Evolutionary conservation across 2,888 invertebrate species (phyloP).

Genomic region (Helicoverpa assulta): DNA sequence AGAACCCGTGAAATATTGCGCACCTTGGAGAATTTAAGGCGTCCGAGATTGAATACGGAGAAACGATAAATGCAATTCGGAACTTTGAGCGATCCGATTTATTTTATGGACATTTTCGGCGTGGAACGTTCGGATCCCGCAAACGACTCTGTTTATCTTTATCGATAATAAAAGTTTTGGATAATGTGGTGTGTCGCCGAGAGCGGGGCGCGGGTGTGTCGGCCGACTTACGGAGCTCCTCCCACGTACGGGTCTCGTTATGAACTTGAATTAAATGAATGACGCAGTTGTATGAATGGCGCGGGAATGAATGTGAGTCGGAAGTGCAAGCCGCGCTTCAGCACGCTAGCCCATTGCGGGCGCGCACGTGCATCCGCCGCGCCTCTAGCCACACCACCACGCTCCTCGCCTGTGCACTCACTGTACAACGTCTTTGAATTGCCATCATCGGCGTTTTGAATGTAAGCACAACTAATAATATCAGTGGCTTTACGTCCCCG

Average conservation of each 20-base stretch:
- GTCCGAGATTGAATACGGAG: conserved; percentile 78
- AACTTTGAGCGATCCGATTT: conserved; percentile 79
- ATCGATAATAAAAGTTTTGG: conserved; percentile 76
- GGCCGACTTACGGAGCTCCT: conserved; percentile 72
- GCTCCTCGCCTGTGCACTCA: conserved; percentile 25
- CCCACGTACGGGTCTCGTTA: conserved; percentile 83
- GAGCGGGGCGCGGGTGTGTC: conserved; percentile 75
- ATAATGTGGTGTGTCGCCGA: conserved; percentile 67
- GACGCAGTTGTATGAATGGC: conserved; percentile 88
- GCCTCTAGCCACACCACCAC: conserved; percentile 38
- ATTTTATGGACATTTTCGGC: conserved; percentile 78
- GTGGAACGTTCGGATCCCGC: conserved; percentile 67
- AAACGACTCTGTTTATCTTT: conserved; percentile 74
- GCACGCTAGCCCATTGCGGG: conserved; percentile 82
- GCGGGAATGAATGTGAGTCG: conserved; percentile 88
- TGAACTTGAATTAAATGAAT: conserved; percentile 89
- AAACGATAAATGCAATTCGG: conserved; percentile 80
- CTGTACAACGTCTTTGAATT: conserved; percentile 31
- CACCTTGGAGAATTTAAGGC: conserved; percentile 80
- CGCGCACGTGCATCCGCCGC: conserved; percentile 79
- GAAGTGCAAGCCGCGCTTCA: conserved; percentile 84
- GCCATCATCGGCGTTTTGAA: conserved; percentile 20
- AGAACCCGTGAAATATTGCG: conserved; percentile 85
- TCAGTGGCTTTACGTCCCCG: conserved; percentile 57
- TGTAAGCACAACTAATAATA: conserved; percentile 58